These are phyloP conservation scores for Brachypteracias leptosomus DNA, from an alignment of 2,113 vertebrate genomes.

Conservation along the genomic window DNA sequence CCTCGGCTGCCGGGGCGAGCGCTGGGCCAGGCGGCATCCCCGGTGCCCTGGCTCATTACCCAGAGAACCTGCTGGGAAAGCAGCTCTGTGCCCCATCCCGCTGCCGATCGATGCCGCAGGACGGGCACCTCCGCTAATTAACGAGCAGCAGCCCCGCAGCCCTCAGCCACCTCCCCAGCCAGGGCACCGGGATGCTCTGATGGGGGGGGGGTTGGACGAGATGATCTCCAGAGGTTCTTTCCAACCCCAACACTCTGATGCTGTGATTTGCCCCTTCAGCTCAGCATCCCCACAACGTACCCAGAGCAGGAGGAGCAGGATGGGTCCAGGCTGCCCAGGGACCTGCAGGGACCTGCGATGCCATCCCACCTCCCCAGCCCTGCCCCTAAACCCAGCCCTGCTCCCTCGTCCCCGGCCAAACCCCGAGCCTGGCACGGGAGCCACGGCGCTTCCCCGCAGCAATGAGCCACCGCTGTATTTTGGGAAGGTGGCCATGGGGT, in stretches of 20 bases:
- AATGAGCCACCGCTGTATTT: fast-evolving
- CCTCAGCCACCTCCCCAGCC: neutral
- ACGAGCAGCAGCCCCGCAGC: neutral
- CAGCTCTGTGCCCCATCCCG: neutral
- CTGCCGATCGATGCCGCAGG: neutral
- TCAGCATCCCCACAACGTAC: neutral
- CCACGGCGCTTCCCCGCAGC: fast-evolving
- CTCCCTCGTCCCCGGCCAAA: neutral
- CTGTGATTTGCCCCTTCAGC: neutral
- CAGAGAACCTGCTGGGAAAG: neutral
- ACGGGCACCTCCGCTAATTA: neutral
- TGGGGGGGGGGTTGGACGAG: no score
- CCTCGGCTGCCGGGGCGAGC: fast-evolving
- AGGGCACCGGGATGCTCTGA: neutral
- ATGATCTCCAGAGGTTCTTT: no score
- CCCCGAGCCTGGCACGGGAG: neutral
- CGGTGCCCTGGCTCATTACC: neutral
- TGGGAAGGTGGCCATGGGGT: neutral
- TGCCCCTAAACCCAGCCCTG: neutral
- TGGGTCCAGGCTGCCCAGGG: neutral
- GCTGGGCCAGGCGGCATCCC: fast-evolving
- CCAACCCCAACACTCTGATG: no score
- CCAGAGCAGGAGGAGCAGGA: neutral
- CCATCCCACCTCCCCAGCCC: neutral
- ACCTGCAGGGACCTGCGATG: fast-evolving